These are phyloP conservation scores for Pterocles gutturalis DNA, from an alignment of 2,113 vertebrate genomes.

Conservation along the genomic window DNA sequence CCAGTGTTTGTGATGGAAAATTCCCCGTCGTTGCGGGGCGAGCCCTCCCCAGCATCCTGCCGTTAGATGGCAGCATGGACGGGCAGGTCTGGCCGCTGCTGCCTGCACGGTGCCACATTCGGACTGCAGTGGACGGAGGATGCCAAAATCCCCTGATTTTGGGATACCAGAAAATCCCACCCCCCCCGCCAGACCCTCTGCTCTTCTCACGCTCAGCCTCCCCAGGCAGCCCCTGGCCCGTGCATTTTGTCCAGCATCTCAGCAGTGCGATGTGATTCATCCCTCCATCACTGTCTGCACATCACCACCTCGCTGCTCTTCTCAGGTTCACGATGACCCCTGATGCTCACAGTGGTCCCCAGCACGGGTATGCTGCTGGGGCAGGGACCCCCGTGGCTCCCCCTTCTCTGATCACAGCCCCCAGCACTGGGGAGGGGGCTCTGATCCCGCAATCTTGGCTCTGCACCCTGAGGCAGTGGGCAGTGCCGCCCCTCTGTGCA, in stretches of 20 bases:
- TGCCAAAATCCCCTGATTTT: not conserved
- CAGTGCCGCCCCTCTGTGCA: not conserved
- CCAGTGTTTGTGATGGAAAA: constrained; percentile 60
- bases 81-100: not conserved
- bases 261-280: not conserved
- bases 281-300: not conserved
- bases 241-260: not conserved
- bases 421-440: fast-evolving
- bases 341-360: not conserved
- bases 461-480: not conserved
- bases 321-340: not conserved
- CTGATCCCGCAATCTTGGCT: fast-evolving
- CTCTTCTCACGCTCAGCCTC: not conserved
- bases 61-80: constrained; percentile 53
- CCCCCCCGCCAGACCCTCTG: not conserved
- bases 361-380: fast-evolving
- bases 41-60: not conserved
- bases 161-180: too few species aligned
- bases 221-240: not conserved
- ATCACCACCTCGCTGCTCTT: not conserved
- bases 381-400: not conserved
- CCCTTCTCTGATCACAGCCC: not conserved
- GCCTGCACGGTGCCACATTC: fast-evolving
- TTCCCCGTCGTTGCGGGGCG: not conserved
- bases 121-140: not conserved